phyloP scores from a whole-genome alignment of 1,140 invertebrate species.

The Andricus grossulariae region DNA sequence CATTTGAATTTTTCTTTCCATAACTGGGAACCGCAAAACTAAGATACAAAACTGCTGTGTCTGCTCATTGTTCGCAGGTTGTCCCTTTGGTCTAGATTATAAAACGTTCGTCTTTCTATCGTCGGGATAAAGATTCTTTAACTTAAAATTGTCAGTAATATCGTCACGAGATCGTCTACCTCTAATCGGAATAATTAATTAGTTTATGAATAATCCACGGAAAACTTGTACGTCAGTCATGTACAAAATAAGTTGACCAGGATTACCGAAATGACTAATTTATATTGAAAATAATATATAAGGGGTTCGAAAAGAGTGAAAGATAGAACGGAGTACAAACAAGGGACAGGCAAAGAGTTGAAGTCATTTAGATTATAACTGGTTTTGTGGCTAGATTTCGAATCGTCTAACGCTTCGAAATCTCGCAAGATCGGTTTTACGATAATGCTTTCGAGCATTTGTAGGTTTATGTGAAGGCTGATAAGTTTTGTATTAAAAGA shows the following conservation, averaged over 20 bases:
- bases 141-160: not conserved
- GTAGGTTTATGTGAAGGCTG: conserved; percentile 8
- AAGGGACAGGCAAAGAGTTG: not conserved
- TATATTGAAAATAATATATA: conserved; percentile 57
- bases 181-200: conserved; percentile 14
- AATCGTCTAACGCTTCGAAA: conserved; percentile 7
- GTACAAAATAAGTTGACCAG: conserved; percentile 65
- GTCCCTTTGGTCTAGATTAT: not conserved
- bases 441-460: not conserved
- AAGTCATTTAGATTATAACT: conserved; percentile 25
- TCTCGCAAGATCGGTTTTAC: not conserved
- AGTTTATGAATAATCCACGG: conserved; percentile 25
- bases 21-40: too few relatives aligned
- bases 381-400: not conserved
- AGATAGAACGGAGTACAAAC: conserved; percentile 19
- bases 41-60: conserved; percentile 41
- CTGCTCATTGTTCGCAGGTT: conserved; percentile 44
- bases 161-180: not conserved
- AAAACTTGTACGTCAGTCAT: conserved; percentile 58
- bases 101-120: conserved; percentile 17
- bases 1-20: too few relatives aligned
- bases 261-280: conserved; percentile 60
- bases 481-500: conserved; percentile 27
- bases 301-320: conserved; percentile 31
- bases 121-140: not conserved